A percentile compares a stretch with the other conserved stretches of the same genome.
phyloP scores from a whole-genome alignment of 2,797 vertebrate genomes.

The Lepilemur septentrionalis region DNA sequence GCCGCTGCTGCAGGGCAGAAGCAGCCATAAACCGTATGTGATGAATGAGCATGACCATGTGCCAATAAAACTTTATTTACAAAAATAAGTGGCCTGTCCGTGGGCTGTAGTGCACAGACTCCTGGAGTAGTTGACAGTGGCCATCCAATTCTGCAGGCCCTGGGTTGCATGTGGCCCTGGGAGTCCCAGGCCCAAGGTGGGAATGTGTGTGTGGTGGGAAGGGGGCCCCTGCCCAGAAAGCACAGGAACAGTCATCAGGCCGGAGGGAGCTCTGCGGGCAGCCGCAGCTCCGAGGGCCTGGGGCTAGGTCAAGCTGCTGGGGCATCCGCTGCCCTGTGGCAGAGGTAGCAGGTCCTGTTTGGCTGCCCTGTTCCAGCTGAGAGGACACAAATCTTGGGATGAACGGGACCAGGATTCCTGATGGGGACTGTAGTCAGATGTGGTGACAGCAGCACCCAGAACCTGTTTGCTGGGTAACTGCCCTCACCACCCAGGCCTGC shows the following conservation, averaged over 20 bases:
- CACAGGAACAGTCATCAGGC: background rate
- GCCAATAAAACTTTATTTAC: background rate
- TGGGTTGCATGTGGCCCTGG: background rate
- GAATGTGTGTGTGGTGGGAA: background rate
- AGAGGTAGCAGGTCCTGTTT: background rate
- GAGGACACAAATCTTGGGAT: background rate
- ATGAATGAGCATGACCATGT: fast-evolving
- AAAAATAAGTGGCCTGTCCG: fast-evolving
- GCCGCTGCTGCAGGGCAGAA: fast-evolving
- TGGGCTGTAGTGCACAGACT: fast-evolving
- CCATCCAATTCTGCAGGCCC: background rate
- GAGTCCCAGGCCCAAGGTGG: background rate
- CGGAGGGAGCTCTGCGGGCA: background rate
- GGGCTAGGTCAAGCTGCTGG: background rate
- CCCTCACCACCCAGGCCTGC: background rate
- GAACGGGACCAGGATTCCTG: background rate
- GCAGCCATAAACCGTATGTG: fast-evolving
- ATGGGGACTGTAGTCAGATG: background rate
- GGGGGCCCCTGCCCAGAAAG: background rate
- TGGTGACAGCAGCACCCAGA: background rate
- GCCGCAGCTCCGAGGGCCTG: background rate
- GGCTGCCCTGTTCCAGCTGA: background rate
- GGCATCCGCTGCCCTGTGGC: background rate
- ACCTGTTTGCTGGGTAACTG: conserved; percentile 27
- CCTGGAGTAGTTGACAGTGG: too few relatives aligned